Evolutionary conservation across 2,113 vertebrate species (phyloP).

Genomic region (Myotis brandtii): DNA sequence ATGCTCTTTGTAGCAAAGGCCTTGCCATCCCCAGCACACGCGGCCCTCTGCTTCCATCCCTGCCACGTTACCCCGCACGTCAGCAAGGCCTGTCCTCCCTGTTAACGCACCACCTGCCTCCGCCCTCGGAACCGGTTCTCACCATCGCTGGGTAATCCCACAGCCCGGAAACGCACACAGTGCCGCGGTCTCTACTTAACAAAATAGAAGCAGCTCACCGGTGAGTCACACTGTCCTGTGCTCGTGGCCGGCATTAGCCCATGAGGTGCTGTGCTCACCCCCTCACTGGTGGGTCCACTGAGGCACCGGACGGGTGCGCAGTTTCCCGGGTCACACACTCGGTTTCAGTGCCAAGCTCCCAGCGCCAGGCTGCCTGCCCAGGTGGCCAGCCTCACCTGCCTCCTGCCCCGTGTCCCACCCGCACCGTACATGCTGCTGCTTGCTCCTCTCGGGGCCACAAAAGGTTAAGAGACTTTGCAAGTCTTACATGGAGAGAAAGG

Average conservation of each 20-base stretch:
- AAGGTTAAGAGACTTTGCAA: constrained; percentile 67
- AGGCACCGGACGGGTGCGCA: neutral
- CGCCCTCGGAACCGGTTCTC: neutral
- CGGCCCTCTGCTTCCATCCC: no score
- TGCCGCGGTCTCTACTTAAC: neutral
- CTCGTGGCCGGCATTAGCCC: no score
- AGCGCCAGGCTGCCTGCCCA: accelerated
- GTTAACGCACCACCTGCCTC: neutral
- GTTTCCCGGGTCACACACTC: neutral
- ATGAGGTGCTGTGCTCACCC: no score
- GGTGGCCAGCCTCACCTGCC: neutral
- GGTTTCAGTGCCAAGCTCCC: no score
- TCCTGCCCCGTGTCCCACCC: accelerated
- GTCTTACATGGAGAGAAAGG: constrained; percentile 49
- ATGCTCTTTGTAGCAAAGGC: neutral
- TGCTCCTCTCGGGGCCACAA: neutral
- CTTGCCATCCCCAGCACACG: neutral
- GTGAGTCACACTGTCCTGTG: neutral
- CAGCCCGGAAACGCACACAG: neutral
- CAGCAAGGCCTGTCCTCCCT: accelerated
- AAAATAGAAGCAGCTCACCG: neutral
- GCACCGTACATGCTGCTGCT: no score
- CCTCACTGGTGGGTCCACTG: neutral
- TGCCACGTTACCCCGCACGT: no score
- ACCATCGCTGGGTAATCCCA: neutral